Conservation (phyloP, 2,113 vertebrate genomes). For the Platichthys flesus region DNA sequence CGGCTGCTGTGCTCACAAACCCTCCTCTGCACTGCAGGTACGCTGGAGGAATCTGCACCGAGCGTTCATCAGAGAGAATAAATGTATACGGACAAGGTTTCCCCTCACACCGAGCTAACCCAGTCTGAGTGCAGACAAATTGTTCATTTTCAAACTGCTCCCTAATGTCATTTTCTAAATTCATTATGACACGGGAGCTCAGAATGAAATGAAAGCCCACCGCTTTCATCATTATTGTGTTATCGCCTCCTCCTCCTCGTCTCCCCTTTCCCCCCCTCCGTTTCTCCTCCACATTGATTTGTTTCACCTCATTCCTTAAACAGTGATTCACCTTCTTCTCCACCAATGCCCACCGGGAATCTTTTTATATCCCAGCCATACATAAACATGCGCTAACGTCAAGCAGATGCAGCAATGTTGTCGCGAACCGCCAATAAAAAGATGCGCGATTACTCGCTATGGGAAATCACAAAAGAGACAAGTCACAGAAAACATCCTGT, state of each 20-base stretch:
- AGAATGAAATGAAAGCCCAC: slow-evolving; percentile 70
- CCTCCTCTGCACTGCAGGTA: slow-evolving; percentile 12
- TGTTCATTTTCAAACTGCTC: slow-evolving; percentile 60
- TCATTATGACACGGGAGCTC: slow-evolving; percentile 60
- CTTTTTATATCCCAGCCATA: slow-evolving; percentile 61
- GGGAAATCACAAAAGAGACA: slow-evolving; percentile 39
- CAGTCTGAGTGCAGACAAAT: slow-evolving; percentile 62
- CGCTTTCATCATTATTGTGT: slow-evolving; percentile 71
- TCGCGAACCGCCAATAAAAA: slow-evolving; percentile 44
- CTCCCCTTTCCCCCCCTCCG: slow-evolving; percentile 6
- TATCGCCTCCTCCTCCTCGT: slow-evolving; percentile 32
- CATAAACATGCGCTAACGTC: slow-evolving; percentile 58
- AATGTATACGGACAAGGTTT: slow-evolving; percentile 59
- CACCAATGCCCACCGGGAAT: slow-evolving; percentile 31
- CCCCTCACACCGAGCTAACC: slow-evolving; percentile 46
- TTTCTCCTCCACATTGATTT: slow-evolving; percentile 60
- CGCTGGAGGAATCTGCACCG: slow-evolving; percentile 24
- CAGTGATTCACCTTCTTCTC: slow-evolving; percentile 64
- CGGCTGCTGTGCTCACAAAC: slow-evolving; percentile 2
- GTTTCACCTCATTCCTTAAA: slow-evolving; percentile 68
- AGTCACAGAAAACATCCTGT: slow-evolving; percentile 44
- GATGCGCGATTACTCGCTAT: slow-evolving; percentile 32
- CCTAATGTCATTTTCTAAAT: slow-evolving; percentile 65
- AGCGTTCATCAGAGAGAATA: slow-evolving; percentile 66
- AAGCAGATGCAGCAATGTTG: slow-evolving; percentile 51